Base-by-base conservation (phyloP, 2,113 vertebrate genomes). In the Poicephalus meyeri region DNA sequence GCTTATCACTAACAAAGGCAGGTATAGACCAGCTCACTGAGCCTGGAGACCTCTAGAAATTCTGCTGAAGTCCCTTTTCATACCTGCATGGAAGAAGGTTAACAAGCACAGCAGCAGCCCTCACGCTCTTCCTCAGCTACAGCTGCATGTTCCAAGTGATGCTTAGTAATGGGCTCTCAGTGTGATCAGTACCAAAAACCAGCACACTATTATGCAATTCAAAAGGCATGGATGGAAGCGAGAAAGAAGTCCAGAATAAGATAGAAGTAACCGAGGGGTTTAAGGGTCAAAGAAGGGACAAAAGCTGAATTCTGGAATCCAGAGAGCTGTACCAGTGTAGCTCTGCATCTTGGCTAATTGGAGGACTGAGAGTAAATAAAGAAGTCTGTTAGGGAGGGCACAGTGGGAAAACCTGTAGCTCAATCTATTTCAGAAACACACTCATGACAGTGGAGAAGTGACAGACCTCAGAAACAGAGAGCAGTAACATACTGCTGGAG, bases 151-250 rank as follows among this genome's bases (percentile, higher is more conserved):
- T 64, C 46, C 20, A 44, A 42, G 64, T 10, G 42, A 14, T 4
- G 16, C n/a, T 47, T n/a, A 8, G 25, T 41, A 78, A 79, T 9
- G 15, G 37, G 5, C 3, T 71, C 5, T 87, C 20, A 31, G 4
- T 26, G 13, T 29, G 11, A 58, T 47, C 29, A 19, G n/a, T n/a
- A 37, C 17, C 26, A 53, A 80, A 73, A 73, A 2, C 0, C 14
- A 17, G 9, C 4, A 23, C 2, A 1, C 8, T 78, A 4, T 23
- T 33, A 50, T 9, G 6, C 16, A 46, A 1, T 12, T 63, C 33
- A 29, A 73, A 72, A 66, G 26, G 21, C 31, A 4, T 6, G 1
- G 16, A 50, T 8, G 17, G 31, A 68, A 7, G 17, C 7, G 7
- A 71, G 3, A 39, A 39, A 39, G 10, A 83, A 69, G 35, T 21